Evolutionary conservation across 2,888 invertebrate genomes (phyloP), one percentile per base, ranked within the genome.

Genomic region (Candidula unifasciata): DNA sequence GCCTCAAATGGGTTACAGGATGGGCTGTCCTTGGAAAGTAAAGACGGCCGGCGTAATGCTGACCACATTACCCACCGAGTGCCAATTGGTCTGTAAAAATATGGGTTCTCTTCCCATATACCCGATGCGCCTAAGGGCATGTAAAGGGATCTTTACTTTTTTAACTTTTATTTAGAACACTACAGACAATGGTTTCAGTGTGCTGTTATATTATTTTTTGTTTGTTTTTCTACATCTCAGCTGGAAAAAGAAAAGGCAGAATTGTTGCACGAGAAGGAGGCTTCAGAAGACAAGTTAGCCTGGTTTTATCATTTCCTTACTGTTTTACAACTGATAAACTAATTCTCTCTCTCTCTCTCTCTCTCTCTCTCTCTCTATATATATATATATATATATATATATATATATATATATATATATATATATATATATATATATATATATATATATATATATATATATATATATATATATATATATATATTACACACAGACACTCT

Each of bases 171-270:
- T n/a, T n/a, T n/a, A n/a, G n/a, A n/a, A 69, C 18, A 69, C 8
- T 69, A 16, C 5, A 69, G 18, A 27, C 30, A 30, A 13, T 69
- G 27, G 27, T 69, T 69, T 30, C 27, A 8, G 6, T n/a, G 37
- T 13, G 13, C 44, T 44, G 44, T 44, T 44, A 44, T 44, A 44
- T 44, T 44, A 44, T 44, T 44, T 44, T 6, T 44, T 44, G 13
- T 44, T 6, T 54, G 52, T 27, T 8, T 52, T 27, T 27, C 18
- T 44, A 52, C 37, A 37, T 78, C 18, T 52, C 87, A 92, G 91
- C 82, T 92, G 54, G 88, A 88, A 81, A 89, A 90, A 44, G 87
- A 90, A 81, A 91, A 89, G 71, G 85, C 87, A 71, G 86, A 88
- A 24, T 86, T 91, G 18, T 84, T 83, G 60, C 88, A 88, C 44